Evolutionary conservation across 2,797 vertebrate species (phyloP).

Genomic region (Cuniculus paca): DNA sequence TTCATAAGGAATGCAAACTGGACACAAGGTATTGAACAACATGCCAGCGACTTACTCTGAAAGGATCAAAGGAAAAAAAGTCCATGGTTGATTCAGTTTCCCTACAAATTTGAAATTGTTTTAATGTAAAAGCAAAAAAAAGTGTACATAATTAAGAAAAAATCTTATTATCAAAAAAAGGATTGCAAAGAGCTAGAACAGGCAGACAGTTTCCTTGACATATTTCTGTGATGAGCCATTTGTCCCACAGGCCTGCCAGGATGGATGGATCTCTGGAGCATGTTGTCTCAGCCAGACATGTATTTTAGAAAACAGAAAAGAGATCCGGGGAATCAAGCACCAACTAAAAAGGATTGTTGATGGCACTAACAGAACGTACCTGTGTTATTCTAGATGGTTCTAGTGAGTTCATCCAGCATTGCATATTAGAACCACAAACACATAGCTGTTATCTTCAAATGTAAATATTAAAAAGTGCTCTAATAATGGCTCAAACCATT

Average conservation of each 20-base stretch:
- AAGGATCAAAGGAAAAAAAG: background rate
- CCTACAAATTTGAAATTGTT: slow-evolving; percentile 28
- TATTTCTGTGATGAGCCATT: background rate
- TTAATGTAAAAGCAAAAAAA: background rate
- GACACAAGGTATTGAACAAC: background rate
- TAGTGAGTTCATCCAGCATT: background rate
- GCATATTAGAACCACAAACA: background rate
- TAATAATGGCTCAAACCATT: slow-evolving; percentile 22
- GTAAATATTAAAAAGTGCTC: slow-evolving; percentile 46
- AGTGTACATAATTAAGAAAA: background rate
- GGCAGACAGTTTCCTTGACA: background rate
- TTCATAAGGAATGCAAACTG: background rate
- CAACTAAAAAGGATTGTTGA: background rate
- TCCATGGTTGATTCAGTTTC: background rate
- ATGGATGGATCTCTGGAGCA: background rate
- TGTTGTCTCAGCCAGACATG: background rate
- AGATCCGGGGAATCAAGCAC: background rate
- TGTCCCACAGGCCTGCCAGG: background rate
- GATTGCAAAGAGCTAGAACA: background rate
- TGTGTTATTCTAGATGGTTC: background rate
- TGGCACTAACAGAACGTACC: background rate
- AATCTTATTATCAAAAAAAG: background rate
- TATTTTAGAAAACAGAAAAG: background rate
- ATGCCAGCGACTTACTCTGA: background rate
- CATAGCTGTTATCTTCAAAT: background rate